Base-by-base conservation (phyloP, 2,113 vertebrate genomes). In the Bolborhynchus lineola region DNA sequence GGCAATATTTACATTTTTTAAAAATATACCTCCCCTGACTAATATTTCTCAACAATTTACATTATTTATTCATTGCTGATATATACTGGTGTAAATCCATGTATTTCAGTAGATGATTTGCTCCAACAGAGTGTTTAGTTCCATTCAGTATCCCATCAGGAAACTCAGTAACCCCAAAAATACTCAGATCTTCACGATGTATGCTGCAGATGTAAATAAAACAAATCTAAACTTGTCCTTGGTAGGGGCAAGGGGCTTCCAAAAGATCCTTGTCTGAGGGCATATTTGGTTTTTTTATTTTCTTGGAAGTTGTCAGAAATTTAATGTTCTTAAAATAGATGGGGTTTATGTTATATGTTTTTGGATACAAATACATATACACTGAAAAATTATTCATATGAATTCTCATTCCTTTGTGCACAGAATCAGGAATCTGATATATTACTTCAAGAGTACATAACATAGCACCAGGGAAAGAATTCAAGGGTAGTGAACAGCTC, bases 341-440 rank as follows among this genome's bases (percentile, higher is more conserved):
- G 31, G 0, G 0, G 0, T 74, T 52, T 53, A 62, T 81, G 24
- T 70, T 26, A 35, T 8, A n/a, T 41, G 11, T 25, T 72, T 94
- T 88, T 85, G 29, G 44, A 49, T 77, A 85, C 13, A 77, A 70
- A 88, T 74, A 15, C 46, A 75, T 35, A 35, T 21, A 21, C 23
- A 33, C 9, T 20, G 18, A 90, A 91, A 42, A 90, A 53, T 86
- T 86, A 75, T 88, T 88, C 35, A 33, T 63, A 70, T 33, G n/a
- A 41, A 70, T 82, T 82, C 59, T 84, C 86, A 72, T 95, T 71
- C 44, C 23, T 88, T 63, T 91, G 47, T 92, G 44, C 65, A 72
- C 37, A 89, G 74, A 92, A 84, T 72, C n/a, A 57, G 31, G 31
- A 96, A 82, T 83, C 90, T 82, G 76, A 93, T 92, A 16, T 91